Base-by-base conservation (phyloP, 1,140 invertebrate genomes). In the Drosophila ambigua region DNA sequence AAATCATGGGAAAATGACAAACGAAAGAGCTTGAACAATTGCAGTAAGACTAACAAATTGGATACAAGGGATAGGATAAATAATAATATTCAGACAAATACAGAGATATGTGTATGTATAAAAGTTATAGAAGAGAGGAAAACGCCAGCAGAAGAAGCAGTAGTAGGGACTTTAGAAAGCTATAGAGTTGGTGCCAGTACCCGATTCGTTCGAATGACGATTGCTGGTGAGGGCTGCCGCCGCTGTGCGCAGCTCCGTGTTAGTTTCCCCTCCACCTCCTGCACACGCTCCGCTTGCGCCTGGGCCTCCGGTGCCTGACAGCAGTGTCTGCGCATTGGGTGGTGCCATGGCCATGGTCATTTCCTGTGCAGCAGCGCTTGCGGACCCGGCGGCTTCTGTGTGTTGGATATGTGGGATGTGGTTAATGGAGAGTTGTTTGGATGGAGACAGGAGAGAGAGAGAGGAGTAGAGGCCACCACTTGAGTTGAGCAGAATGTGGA, bases 131-230 rank as follows among this genome's bases (percentile, higher is more conserved):
- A 13, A 2, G 49, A 26, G n/a, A 11, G 45, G 16, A 20, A 51
- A 23, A 23, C 15, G 20, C 8, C 2, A n/a, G 28, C 9, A 55
- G 52, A 43, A 50, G 15, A 45, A 58, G 8, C n/a, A 52, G 31
- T 31, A 13, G 43, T 16, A 45, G 46, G 24, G 52, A 24, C 23
- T 8, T 50, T n/a, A 41, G 16, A 41, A 16, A 20, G 13, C 50
- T 24, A 66, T 50, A 68, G 48, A 45, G 26, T 46, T 69, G 44
- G 59, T 66, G 69, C 57, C 46, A 78, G 63, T 91, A 91, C 90
- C 90, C 72, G 90, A 91, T 91, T 91, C 90, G 59, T 91, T 91
- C 54, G 90, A 91, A 78, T 90, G 90, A 15, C 90, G 90, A 83
- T 91, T 91, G 71, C 60, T 89, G 69, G 67, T 84, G 52, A 84